Percentiles rank a stretch among this genome's conserved stretches.
phyloP scores from a whole-genome alignment of 2,888 invertebrate species.

The Drepana falcataria region DNA sequence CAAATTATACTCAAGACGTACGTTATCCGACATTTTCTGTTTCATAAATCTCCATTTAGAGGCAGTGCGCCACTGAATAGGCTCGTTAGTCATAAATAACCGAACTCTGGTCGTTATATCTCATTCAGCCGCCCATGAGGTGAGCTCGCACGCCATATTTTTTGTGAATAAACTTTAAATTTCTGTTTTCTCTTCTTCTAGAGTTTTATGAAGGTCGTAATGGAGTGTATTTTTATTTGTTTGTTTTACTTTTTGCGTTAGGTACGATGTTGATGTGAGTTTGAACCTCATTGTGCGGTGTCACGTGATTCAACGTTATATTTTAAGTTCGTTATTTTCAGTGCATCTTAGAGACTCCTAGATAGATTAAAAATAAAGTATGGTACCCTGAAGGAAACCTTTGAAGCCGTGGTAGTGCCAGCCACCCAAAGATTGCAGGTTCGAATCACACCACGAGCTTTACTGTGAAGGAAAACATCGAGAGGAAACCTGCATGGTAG shows the following conservation, averaged over 20 bases:
- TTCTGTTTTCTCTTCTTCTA: slow-evolving; percentile 30
- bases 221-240: neutral
- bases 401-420: too few species aligned
- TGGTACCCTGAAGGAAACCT: too few species aligned
- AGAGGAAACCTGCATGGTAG: too few species aligned
- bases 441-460: too few species aligned
- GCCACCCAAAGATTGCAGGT: too few species aligned
- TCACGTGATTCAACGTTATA: too few species aligned
- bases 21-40: slow-evolving; percentile 67
- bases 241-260: neutral
- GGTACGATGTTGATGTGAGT: neutral
- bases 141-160: slow-evolving; percentile 32
- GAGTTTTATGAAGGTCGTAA: slow-evolving; percentile 15
- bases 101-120: slow-evolving; percentile 71
- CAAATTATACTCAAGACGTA: slow-evolving; percentile 62
- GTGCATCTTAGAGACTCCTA: too few species aligned
- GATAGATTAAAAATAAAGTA: too few species aligned
- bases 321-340: too few species aligned
- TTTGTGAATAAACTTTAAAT: slow-evolving; percentile 35
- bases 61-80: slow-evolving; percentile 63
- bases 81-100: slow-evolving; percentile 77
- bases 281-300: too few species aligned
- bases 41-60: slow-evolving; percentile 74
- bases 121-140: slow-evolving; percentile 59
- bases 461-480: too few species aligned